Evolutionary conservation across 2,113 vertebrate species (phyloP).

Genomic region (Tachuris rubrigastra): DNA sequence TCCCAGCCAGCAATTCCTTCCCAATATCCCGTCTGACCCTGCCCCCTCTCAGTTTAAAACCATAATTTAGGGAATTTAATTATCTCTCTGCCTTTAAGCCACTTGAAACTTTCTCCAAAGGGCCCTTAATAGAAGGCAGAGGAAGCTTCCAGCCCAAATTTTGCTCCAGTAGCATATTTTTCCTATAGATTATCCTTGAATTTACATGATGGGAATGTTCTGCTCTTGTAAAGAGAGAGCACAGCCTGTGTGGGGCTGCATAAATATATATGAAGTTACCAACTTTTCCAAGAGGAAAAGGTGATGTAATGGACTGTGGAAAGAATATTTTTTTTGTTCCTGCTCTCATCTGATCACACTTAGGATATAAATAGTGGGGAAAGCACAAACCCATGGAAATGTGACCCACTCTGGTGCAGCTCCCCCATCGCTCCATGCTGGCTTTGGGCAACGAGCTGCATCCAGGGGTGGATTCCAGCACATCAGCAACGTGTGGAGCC

Average conservation of each 20-base stretch:
- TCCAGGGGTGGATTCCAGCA: neutral
- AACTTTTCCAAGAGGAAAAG: slow-evolving; percentile 39
- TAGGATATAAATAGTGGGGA: slow-evolving; percentile 20
- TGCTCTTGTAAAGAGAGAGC: neutral
- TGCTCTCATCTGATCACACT: slow-evolving; percentile 6
- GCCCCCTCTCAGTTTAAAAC: neutral
- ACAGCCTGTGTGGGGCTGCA: neutral
- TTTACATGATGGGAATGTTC: neutral
- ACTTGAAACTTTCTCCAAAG: neutral
- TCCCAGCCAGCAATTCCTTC: neutral
- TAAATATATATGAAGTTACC: neutral
- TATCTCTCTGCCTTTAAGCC: neutral
- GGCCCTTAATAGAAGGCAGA: neutral
- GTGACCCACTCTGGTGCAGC: neutral
- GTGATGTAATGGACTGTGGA: slow-evolving; percentile 55
- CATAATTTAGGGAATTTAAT: neutral
- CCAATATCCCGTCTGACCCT: neutral
- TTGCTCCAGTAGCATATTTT: neutral
- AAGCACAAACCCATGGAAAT: neutral
- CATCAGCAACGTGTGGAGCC: slow-evolving; percentile 13
- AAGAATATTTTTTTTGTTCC: neutral
- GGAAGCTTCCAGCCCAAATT: neutral
- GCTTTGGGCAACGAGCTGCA: neutral
- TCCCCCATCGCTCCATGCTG: neutral
- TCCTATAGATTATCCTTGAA: neutral